Conservation (phyloP, 1,140 invertebrate species). For the Nilaparvata lugens region DNA sequence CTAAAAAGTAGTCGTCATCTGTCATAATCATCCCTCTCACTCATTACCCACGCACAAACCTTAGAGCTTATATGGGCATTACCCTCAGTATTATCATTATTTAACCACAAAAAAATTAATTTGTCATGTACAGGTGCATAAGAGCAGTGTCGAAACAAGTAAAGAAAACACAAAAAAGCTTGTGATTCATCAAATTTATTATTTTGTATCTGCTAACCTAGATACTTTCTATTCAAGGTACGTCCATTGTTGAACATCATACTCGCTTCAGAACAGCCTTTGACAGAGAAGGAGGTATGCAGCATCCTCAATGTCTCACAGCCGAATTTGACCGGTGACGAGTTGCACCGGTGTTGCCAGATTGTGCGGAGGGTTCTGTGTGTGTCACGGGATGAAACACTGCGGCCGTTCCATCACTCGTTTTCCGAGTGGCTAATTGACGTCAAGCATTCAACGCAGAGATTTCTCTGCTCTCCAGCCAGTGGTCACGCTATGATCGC, state of each 20-base stretch:
- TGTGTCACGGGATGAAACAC: conserved; percentile 41
- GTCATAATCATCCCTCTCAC: too few relatives aligned
- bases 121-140: too few relatives aligned
- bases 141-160: too few relatives aligned
- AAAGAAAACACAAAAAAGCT: too few relatives aligned
- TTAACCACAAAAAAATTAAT: too few relatives aligned
- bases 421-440: conserved; percentile 92
- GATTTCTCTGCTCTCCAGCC: conserved; percentile 77
- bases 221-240: conserved; percentile 36
- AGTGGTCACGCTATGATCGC: conserved; percentile 86
- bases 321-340: conserved; percentile 66
- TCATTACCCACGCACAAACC: too few relatives aligned
- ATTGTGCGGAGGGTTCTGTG: conserved; percentile 63
- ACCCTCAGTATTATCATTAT: too few relatives aligned
- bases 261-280: conserved; percentile 73
- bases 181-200: too few relatives aligned
- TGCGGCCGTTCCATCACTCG: conserved; percentile 80
- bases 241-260: conserved; percentile 77
- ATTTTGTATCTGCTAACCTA: too few relatives aligned
- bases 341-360: conserved; percentile 74
- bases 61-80: too few relatives aligned
- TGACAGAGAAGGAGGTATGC: conserved; percentile 70
- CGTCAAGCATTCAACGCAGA: conserved; percentile 92
- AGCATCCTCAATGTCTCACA: conserved; percentile 75
- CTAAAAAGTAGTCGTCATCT: too few relatives aligned